phyloP scores from a whole-genome alignment of 1,140 invertebrate genomes.

The Zaprionus capensis region DNA sequence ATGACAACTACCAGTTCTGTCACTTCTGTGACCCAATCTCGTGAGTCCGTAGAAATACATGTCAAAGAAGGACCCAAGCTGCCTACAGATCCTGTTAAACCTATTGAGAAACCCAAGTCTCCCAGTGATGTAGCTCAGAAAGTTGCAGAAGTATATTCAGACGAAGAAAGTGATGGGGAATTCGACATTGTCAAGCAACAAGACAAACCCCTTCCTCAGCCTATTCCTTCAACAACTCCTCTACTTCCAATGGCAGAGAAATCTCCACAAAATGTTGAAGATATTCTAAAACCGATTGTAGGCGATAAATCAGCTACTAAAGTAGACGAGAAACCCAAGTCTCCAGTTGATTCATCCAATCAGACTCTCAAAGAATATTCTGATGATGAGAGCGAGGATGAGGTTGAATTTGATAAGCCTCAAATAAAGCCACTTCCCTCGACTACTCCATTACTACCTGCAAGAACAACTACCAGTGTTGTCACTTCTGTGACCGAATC shows the following conservation, averaged over 20 bases:
- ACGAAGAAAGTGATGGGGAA: conserved; percentile 30
- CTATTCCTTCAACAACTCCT: neutral
- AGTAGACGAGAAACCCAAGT: conserved; percentile 10
- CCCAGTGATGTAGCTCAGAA: conserved; percentile 1
- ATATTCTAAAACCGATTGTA: neutral
- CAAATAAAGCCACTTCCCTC: neutral
- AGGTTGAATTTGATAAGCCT: conserved; percentile 2
- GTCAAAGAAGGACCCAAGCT: neutral
- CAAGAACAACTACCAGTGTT: neutral
- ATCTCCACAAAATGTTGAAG: neutral
- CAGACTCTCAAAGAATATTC: neutral
- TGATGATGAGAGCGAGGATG: neutral
- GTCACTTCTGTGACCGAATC: neutral
- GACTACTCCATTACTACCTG: neutral
- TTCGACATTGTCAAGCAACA: neutral
- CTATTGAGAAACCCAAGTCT: conserved; percentile 12
- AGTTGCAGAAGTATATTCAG: conserved; percentile 12
- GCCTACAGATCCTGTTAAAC: neutral
- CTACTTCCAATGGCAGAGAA: neutral
- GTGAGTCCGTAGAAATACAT: neutral
- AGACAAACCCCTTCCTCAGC: neutral
- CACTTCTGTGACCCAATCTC: conserved; percentile 3
- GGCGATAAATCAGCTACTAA: conserved; percentile 1
- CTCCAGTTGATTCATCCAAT: neutral
- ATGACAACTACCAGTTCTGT: neutral